A percentile compares a stretch with the other conserved stretches of the same genome.
Conservation (phyloP, 2,888 invertebrate species). For the Epinotia demarniana region DNA sequence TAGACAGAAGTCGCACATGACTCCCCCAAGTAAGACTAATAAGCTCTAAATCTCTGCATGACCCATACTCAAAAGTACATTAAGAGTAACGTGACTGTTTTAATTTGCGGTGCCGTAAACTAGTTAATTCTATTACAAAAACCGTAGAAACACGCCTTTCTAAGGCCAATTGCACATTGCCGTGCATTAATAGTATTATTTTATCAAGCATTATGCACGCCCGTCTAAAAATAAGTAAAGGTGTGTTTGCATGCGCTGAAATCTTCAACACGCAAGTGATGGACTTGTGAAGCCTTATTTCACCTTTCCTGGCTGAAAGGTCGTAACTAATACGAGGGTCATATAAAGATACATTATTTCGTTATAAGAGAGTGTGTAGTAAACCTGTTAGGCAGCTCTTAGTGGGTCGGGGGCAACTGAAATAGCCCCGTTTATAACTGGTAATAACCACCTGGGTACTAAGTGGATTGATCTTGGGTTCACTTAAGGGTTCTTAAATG, state of each 20-base stretch:
- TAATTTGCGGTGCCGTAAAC: neutral
- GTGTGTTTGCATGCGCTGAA: constrained; percentile 38
- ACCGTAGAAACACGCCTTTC: constrained; percentile 1
- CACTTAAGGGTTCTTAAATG: neutral
- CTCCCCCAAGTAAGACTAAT: too few species aligned
- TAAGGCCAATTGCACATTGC: constrained; percentile 11
- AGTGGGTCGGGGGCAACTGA: constrained; percentile 35
- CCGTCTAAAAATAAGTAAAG: constrained; percentile 18
- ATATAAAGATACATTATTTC: neutral
- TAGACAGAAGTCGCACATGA: neutral
- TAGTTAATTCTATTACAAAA: constrained; percentile 18
- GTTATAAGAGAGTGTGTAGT: constrained; percentile 1
- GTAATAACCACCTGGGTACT: constrained; percentile 17
- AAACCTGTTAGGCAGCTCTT: constrained; percentile 40
- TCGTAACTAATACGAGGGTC: neutral
- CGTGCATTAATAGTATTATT: constrained; percentile 11
- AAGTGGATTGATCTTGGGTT: constrained; percentile 36
- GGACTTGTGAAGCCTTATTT: constrained; percentile 23
- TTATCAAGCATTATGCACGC: constrained; percentile 19
- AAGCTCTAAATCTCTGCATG: too few species aligned
- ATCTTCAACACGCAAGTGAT: constrained; percentile 38
- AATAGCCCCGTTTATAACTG: constrained; percentile 30
- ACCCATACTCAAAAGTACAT: too few species aligned
- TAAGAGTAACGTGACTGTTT: neutral
- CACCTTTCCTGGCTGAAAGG: neutral